Conservation (phyloP, 2,888 invertebrate genomes). For the Arge pagana region DNA sequence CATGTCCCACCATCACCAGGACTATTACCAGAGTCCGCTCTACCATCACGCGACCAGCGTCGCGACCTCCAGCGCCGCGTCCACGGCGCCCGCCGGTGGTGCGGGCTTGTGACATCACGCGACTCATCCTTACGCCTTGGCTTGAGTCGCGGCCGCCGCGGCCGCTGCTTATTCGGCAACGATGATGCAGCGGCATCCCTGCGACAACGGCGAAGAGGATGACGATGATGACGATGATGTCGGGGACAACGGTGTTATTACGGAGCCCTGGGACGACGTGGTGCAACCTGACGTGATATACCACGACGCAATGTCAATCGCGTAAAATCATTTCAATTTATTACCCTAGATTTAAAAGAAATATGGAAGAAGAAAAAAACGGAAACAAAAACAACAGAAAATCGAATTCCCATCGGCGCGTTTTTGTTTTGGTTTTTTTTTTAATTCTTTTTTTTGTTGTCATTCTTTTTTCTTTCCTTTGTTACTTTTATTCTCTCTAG, state of each 20-base stretch:
- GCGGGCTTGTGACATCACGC: slow-evolving; percentile 85
- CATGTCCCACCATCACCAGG: slow-evolving; percentile 52
- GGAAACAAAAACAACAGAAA: too few relatives aligned
- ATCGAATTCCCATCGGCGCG: too few relatives aligned
- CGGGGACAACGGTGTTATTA: slow-evolving; percentile 6
- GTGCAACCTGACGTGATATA: too few relatives aligned
- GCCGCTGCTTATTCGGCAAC: slow-evolving; percentile 34
- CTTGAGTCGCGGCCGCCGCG: slow-evolving; percentile 69
- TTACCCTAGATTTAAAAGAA: too few relatives aligned
- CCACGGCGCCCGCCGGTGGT: slow-evolving; percentile 69
- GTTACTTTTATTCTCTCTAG: too few relatives aligned
- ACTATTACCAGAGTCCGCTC: slow-evolving; percentile 81
- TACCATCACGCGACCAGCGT: slow-evolving; percentile 62
- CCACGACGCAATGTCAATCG: too few relatives aligned
- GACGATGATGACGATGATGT: slow-evolving; percentile 16
- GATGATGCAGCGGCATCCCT: slow-evolving; percentile 14
- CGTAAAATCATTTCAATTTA: too few relatives aligned
- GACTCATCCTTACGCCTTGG: slow-evolving; percentile 71
- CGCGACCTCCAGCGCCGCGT: slow-evolving; percentile 44
- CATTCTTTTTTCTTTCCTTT: too few relatives aligned
- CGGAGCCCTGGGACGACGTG: neutral
- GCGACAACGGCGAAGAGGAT: slow-evolving; percentile 10
- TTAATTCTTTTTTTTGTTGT: too few relatives aligned
- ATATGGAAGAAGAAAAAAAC: too few relatives aligned
- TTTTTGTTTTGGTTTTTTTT: too few relatives aligned